Base-by-base conservation (phyloP, 2,888 invertebrate species). In the Galeruca laticollis region DNA sequence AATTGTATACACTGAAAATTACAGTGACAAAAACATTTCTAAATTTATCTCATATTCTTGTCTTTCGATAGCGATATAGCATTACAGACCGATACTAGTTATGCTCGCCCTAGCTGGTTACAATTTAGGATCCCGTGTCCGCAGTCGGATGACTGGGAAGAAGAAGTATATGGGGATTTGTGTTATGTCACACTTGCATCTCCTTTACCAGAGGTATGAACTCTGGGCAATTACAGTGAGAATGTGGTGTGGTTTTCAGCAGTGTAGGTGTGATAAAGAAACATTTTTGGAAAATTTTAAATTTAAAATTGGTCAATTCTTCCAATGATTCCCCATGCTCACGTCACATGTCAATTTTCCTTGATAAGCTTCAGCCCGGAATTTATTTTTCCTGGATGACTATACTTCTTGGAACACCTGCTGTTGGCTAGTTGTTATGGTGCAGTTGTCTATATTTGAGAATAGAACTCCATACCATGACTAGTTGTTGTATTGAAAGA, bases 151-250 rank as follows among this genome's bases (percentile, higher is more conserved):
- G 90, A 90, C 80, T 86, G 90, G 77, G 94, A 94, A 79, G 93
- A 94, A 85, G 93, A 94, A 86, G 92, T 94, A 81, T 95, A 95
- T 85, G 95, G 94, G 86, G 94, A 95, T 86, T 90, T 95, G 79
- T 94, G 94, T 89, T 95, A 94, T 86, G 93, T 94, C 83, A 94
- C 93, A 83, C 93, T 94, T 86, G 89, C 92, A 76, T 89, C 91
- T 78, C 78, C 78, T 73, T 86, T 88, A 84, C 89, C 91, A 76
- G 92, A 93, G 92, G 93, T 93, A 85, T 76, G 82, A 79, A 74
- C 60, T 59, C 37, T 61, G 69, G 56, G 26, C 54, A 60, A 40
- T 54, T 35, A 37, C 15, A 18, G 18, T 66, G 43, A 47, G 57
- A 57, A 65, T 21, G 18, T 18, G n/a, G 31, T 35, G 35, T 35